Conservation (phyloP, 2,797 vertebrate genomes). For the Luscinia luscinia region DNA sequence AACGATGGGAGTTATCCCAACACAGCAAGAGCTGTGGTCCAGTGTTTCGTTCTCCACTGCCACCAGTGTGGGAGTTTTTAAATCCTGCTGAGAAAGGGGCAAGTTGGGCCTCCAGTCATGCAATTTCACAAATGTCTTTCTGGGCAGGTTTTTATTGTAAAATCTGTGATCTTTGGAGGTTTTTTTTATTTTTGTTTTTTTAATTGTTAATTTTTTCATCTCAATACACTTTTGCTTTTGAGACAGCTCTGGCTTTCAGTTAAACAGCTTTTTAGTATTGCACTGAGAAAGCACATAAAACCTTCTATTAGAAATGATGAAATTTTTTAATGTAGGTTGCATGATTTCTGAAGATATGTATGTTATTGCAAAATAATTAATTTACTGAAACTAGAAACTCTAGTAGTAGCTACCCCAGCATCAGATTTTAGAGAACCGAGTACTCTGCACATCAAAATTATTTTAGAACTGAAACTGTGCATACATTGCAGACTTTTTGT, state of each 20-base stretch:
- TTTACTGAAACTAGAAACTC: not conserved
- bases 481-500: not conserved
- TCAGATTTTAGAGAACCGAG: not conserved
- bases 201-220: not conserved
- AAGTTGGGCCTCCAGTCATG: not conserved
- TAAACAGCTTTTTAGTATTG: not conserved
- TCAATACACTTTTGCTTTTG: not conserved
- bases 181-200: not conserved
- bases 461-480: not conserved
- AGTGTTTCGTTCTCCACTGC: not conserved
- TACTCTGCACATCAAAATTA: not conserved
- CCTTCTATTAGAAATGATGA: not conserved
- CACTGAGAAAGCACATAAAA: not conserved
- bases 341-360: not conserved
- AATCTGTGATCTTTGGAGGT: not conserved
- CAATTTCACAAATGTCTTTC: not conserved
- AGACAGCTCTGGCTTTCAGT: not conserved
- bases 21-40: not conserved
- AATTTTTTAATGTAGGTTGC: not conserved
- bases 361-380: not conserved
- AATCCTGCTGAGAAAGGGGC: rapidly evolving
- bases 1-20: not conserved
- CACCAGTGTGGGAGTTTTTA: not conserved
- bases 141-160: not conserved
- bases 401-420: not conserved